Percentiles rank a stretch among this genome's conserved stretches.
These are phyloP conservation scores for Heterodera carotae DNA, from an alignment of 1,140 invertebrate genomes.

Conservation along the genomic window DNA sequence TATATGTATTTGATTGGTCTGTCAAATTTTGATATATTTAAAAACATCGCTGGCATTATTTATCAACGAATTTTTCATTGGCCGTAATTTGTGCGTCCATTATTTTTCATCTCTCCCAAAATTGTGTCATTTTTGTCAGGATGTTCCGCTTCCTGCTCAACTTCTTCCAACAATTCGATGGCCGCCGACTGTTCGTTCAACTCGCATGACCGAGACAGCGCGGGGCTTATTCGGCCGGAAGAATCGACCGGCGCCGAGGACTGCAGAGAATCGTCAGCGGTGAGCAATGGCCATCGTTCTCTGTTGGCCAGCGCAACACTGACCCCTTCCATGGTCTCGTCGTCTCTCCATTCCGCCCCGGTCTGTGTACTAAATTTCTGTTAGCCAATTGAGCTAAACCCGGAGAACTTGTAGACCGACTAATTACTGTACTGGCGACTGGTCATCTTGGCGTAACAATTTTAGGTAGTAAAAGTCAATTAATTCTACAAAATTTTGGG, in stretches of 20 bases:
- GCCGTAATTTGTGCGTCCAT: too few species aligned
- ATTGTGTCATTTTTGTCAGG: too few species aligned
- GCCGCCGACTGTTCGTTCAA: conserved; percentile 25
- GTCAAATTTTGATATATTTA: too few species aligned
- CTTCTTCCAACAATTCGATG: conserved; percentile 29
- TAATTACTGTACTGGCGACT: too few species aligned
- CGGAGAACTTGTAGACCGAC: too few species aligned
- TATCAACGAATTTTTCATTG: too few species aligned
- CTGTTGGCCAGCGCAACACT: conserved; percentile 29
- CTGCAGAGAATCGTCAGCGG: neutral
- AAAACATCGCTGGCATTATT: too few species aligned
- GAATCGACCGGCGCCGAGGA: neutral
- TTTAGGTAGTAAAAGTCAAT: too few species aligned
- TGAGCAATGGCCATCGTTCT: conserved; percentile 14
- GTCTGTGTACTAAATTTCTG: too few species aligned
- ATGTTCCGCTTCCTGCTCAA: conserved; percentile 22
- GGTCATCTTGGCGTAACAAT: too few species aligned
- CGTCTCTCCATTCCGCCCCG: conserved; percentile 10
- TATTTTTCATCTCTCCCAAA: neutral
- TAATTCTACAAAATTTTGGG: too few species aligned
- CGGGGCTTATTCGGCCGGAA: conserved; percentile 7
- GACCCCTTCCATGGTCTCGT: conserved; percentile 28
- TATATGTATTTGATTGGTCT: neutral
- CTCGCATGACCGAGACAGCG: conserved; percentile 26
- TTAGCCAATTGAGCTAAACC: neutral